A percentile compares a stretch with the other conserved stretches of the same genome.
phyloP scores from a whole-genome alignment of 2,888 invertebrate species.

The Dugesia japonica region DNA sequence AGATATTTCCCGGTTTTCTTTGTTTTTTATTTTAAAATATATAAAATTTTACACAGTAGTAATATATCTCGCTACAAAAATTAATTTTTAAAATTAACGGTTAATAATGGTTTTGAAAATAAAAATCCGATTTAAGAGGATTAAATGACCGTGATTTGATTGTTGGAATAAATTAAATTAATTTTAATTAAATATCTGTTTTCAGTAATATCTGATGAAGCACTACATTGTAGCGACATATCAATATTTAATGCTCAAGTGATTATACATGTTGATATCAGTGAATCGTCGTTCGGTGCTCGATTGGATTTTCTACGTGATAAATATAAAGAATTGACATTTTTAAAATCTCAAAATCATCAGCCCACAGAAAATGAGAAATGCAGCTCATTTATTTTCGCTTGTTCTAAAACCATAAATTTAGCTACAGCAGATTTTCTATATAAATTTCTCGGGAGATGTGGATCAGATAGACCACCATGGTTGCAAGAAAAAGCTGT shows the following conservation, averaged over 20 bases:
- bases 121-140: too few relatives aligned
- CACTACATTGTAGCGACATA: neutral
- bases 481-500: conserved; percentile 6
- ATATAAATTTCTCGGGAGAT: neutral
- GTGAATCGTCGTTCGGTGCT: neutral
- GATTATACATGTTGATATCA: neutral
- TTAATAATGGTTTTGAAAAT: too few relatives aligned
- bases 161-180: too few relatives aligned
- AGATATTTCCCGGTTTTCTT: too few relatives aligned
- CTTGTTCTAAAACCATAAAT: neutral
- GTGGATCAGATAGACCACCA: neutral
- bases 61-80: too few relatives aligned
- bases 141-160: too few relatives aligned
- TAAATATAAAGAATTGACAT: neutral
- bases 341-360: neutral
- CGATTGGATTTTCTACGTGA: neutral
- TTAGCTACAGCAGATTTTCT: neutral
- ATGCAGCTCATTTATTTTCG: neutral
- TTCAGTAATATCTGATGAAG: neutral
- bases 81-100: too few relatives aligned
- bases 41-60: too few relatives aligned
- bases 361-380: neutral
- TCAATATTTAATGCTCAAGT: neutral
- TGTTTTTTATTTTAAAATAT: too few relatives aligned
- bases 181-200: neutral